Evolutionary conservation across 2,113 vertebrate genomes (phyloP), one percentile per base, ranked within the genome.

Genomic region (Pycnonotus jocosus): DNA sequence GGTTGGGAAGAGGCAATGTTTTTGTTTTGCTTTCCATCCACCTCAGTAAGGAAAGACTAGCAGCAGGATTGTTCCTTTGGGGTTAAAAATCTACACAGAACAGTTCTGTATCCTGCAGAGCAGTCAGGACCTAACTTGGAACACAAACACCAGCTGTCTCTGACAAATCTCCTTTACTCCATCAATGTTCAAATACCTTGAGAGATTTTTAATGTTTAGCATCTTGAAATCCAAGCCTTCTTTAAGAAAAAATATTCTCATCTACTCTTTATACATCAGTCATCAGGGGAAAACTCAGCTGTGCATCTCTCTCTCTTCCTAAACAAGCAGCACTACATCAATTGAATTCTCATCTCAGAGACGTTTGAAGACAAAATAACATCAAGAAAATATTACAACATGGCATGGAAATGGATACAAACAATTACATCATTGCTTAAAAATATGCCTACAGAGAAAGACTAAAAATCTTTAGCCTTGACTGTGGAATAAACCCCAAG

Each of bases 401-500:
- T 21, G 15, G 38, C 57, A 53, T 45, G 19, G 40, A 94, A 57
- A 61, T 23, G 11, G 21, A 69, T 72, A 12, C 4, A 62, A 72
- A 40, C 27, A 50, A 33, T 31, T 0, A 53, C 28, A 62, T 7
- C 27, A 19, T 71, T 53, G 28, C 8, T 40, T 73, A 15, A 87
- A 90, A 76, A 76, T 8, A 68, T 7, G 11, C 7, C n/a, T 47
- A 25, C 30, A 85, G 27, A 73, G 27, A 86, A 81, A 79, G 51
- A 48, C 17, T 42, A 7, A 81, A 78, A 85, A 61, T 45, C 25
- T 56, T 25, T 45, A 51, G 78, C n/a, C 60, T 47, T 42, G 65
- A 58, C 66, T 85, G 72, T n/a, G 47, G 54, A 81, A 85, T 65
- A 82, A 94, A 82, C 45, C 66, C 48, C 53, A 89, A 69, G 53